phyloP scores from a whole-genome alignment of 2,113 vertebrate genomes.

The Bagarius yarrelli region DNA sequence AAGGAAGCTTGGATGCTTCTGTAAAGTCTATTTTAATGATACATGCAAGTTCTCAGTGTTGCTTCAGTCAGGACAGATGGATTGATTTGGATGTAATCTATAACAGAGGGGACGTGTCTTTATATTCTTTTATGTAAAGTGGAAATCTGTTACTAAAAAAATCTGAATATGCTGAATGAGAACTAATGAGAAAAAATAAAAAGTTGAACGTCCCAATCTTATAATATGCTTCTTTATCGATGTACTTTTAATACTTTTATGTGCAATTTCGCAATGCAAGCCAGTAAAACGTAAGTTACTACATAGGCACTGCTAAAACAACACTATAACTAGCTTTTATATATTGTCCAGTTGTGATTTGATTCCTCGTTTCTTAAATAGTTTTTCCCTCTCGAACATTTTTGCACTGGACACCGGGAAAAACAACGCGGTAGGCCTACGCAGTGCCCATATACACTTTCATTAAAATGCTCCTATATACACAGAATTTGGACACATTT shows the following conservation, averaged over 20 bases:
- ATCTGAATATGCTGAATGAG: neutral
- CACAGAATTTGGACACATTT: constrained; percentile 12
- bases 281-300: neutral
- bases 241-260: constrained; percentile 7
- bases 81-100: constrained; percentile 8
- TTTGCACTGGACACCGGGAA: constrained; percentile 19
- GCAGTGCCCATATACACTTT: constrained; percentile 22
- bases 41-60: constrained; percentile 45
- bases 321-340: constrained; percentile 5
- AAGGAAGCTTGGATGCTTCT: constrained; percentile 23
- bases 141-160: constrained; percentile 25
- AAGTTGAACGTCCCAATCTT: neutral
- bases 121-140: constrained; percentile 37
- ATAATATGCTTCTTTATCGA: neutral
- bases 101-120: constrained; percentile 5
- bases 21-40: constrained; percentile 31
- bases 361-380: neutral
- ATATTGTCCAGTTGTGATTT: neutral
- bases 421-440: constrained; percentile 2
- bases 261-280: constrained; percentile 28
- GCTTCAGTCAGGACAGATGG: neutral
- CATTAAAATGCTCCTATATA: constrained; percentile 20
- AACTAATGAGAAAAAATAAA: neutral
- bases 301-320: constrained; percentile 29
- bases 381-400: neutral